A percentile compares a stretch with the other conserved stretches of the same genome.
These are phyloP conservation scores for Polymixis flavicincta DNA, from an alignment of 2,888 invertebrate species.

Conservation along the genomic window DNA sequence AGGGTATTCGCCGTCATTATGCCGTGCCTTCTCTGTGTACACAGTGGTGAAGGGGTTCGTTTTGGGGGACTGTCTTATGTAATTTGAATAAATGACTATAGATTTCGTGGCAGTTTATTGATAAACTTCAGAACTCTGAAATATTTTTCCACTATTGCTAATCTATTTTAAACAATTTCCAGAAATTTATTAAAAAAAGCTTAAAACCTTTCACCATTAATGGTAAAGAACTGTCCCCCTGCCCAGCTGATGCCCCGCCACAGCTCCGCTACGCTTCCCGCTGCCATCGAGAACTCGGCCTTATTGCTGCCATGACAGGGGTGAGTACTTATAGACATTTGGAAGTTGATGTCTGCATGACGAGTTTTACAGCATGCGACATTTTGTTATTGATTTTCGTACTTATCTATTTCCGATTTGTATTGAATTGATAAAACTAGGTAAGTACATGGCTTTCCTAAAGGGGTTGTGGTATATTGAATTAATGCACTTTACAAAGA, in stretches of 20 bases:
- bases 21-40: no score
- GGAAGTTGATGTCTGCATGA: slow-evolving; percentile 35
- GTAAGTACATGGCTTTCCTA: neutral
- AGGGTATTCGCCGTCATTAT: no score
- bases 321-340: slow-evolving; percentile 25
- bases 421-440: neutral
- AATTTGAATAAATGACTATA: no score
- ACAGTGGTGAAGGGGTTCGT: no score
- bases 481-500: neutral
- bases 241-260: neutral
- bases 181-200: no score
- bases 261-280: neutral
- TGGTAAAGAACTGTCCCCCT: no score
- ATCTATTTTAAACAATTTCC: no score
- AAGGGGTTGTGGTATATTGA: neutral
- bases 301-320: slow-evolving; percentile 14
- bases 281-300: neutral
- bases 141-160: no score
- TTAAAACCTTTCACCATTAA: no score
- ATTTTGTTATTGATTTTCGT: slow-evolving; percentile 43
- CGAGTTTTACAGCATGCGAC: slow-evolving; percentile 24
- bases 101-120: no score
- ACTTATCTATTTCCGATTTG: slow-evolving; percentile 21
- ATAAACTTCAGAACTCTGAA: no score
- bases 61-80: no score